A percentile compares a stretch with the other conserved stretches of the same genome.
phyloP scores from a whole-genome alignment of 2,888 invertebrate genomes.

The Pogonocherus hispidulus region DNA sequence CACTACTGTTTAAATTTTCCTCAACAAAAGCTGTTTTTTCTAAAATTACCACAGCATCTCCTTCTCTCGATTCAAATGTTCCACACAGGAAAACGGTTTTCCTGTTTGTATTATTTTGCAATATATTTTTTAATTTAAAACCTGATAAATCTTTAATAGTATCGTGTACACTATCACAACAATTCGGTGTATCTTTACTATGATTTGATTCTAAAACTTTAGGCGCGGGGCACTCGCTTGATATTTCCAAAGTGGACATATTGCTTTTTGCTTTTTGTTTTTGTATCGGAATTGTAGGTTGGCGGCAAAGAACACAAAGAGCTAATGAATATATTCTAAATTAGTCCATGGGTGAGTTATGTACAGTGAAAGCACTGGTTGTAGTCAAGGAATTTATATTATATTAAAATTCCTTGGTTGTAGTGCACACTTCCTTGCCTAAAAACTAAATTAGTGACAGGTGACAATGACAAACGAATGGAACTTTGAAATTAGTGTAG shows the following conservation, averaged over 20 bases:
- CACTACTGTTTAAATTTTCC: constrained; percentile 71
- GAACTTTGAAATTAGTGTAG: no score
- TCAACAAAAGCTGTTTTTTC: constrained; percentile 87
- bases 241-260: constrained; percentile 40
- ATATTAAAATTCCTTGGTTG: no score
- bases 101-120: constrained; percentile 80
- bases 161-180: constrained; percentile 57
- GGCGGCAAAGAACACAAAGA: no score
- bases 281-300: no score
- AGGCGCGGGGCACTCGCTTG: constrained; percentile 36
- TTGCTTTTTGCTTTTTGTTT: no score
- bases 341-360: no score
- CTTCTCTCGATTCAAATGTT: constrained; percentile 74
- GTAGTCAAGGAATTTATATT: no score
- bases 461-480: no score
- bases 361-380: no score
- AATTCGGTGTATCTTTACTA: constrained; percentile 4
- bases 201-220: constrained; percentile 52
- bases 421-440: no score
- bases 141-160: constrained; percentile 72
- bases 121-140: constrained; percentile 77
- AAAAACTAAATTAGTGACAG: no score
- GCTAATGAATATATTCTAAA: no score
- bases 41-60: constrained; percentile 80
- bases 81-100: constrained; percentile 83